Base-by-base conservation (phyloP, 2,797 vertebrate genomes). In the Pangasius djambal region DNA sequence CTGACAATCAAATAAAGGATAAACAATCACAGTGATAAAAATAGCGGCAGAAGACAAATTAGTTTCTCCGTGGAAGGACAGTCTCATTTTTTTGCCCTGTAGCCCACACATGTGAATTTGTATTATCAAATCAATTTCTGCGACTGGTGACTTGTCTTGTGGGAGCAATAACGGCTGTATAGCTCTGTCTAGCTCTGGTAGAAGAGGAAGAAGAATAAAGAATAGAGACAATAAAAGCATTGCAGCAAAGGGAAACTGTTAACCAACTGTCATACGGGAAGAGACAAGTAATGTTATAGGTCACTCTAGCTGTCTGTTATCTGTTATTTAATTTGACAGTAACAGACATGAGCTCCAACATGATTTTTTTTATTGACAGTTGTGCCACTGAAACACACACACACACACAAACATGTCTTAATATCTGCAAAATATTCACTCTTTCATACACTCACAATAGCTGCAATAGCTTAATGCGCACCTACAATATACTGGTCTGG, bases 21-120 rank as follows among this genome's bases (percentile, higher is more conserved):
- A 52, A 52, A 50, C 75, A 78, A 78, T n/a, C 74, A 78, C 48
- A 20, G n/a, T 55, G n/a, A 79, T 20, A 31, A 31, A 79, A 79
- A 52, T 31, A 78, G 48, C 31, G 75, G 75, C 28, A 31, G 48
- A 55, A 78, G n/a, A 55, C 50, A 55, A 78, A 79, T 55, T 79
- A 18, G 77, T 79, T 79, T 79, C 50, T 34, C 10, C 3, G 77
- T 20, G 16, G 16, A 34, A 34, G n/a, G n/a, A 55, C n/a, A 9
- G 28, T 31, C 75, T 52, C 13, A 50, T 52, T 31, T 31, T 3
- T 31, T 28, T 0, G 1, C 48, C 28, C 10, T 31, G 28, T 52
- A 52, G 75, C 75, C 75, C 48, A 78, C 75, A 52, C 44, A 72
- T 10, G 75, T 52, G 75, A 52, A 52, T 34, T 57, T 79, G 16